Evolutionary conservation across 2,113 vertebrate species (phyloP).

Genomic region (Pelecanus crispus): DNA sequence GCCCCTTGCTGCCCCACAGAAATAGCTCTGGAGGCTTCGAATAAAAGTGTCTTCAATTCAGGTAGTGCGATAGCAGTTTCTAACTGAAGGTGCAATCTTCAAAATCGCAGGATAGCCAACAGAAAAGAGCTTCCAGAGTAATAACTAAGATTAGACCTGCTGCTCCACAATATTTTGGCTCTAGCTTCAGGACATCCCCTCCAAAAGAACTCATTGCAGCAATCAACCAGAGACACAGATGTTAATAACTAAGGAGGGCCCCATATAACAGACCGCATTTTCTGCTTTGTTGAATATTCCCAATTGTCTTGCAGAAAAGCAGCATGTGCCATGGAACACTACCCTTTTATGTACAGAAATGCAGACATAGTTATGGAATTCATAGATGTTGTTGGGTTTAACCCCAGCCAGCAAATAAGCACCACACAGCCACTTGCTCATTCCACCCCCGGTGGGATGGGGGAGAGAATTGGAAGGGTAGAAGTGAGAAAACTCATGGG

Average conservation of each 20-base stretch:
- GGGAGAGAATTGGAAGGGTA: too few species aligned
- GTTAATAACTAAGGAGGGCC: not conserved
- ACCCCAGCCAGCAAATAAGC: too few species aligned
- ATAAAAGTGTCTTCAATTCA: not conserved
- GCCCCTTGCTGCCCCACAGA: not conserved
- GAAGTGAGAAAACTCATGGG: too few species aligned
- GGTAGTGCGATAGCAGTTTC: not conserved
- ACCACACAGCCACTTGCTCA: too few species aligned
- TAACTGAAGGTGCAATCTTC: not conserved
- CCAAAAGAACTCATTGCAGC: not conserved
- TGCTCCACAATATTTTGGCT: not conserved
- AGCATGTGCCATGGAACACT: not conserved
- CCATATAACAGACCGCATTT: accelerated
- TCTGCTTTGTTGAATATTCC: not conserved
- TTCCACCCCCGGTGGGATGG: too few species aligned
- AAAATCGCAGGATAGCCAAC: not conserved
- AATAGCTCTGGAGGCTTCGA: not conserved
- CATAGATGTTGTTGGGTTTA: too few species aligned
- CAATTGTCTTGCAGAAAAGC: not conserved
- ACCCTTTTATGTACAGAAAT: not conserved
- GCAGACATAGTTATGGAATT: not conserved
- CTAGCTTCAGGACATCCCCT: not conserved
- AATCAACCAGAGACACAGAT: not conserved
- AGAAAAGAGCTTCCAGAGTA: not conserved
- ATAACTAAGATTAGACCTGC: not conserved